Percentiles rank a stretch among this genome's conserved stretches.
Conservation (phyloP, 2,888 invertebrate species). For the Campoplex capitator region DNA sequence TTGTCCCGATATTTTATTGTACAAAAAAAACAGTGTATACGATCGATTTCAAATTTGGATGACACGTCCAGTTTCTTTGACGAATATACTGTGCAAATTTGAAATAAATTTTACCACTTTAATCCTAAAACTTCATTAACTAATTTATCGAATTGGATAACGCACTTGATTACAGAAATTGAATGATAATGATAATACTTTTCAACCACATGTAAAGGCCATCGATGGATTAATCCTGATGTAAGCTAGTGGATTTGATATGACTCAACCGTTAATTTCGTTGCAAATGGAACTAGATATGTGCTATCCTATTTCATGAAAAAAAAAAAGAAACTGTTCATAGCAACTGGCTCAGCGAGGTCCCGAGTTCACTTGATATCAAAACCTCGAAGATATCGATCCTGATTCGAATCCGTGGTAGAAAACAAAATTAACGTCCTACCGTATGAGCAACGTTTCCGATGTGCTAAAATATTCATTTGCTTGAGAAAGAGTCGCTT, state of each 20-base stretch:
- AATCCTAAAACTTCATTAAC: too few species aligned
- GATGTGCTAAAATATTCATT: slow-evolving; percentile 22
- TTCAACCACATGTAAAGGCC: not conserved
- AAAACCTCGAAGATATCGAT: slow-evolving; percentile 54
- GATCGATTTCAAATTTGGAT: too few species aligned
- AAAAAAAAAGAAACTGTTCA: not conserved
- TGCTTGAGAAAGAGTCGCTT: slow-evolving; percentile 17
- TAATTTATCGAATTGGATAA: too few species aligned
- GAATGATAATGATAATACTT: not conserved
- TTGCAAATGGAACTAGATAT: not conserved
- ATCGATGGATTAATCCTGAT: not conserved
- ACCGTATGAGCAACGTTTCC: not conserved
- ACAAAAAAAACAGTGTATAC: not conserved
- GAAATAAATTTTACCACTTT: too few species aligned
- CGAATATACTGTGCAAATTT: too few species aligned
- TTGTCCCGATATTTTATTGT: too few species aligned
- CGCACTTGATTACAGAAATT: too few species aligned
- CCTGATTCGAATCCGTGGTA: slow-evolving; percentile 6
- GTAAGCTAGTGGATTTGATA: not conserved
- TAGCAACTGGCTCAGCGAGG: slow-evolving; percentile 8
- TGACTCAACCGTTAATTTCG: not conserved
- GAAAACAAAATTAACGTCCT: slow-evolving; percentile 34
- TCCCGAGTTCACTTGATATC: slow-evolving; percentile 42
- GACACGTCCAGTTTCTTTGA: too few species aligned
- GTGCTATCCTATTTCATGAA: not conserved